Percentiles rank a stretch among this genome's conserved stretches.
These are phyloP conservation scores for Gobio gobio DNA, from an alignment of 2,113 vertebrate genomes.

Conservation along the genomic window DNA sequence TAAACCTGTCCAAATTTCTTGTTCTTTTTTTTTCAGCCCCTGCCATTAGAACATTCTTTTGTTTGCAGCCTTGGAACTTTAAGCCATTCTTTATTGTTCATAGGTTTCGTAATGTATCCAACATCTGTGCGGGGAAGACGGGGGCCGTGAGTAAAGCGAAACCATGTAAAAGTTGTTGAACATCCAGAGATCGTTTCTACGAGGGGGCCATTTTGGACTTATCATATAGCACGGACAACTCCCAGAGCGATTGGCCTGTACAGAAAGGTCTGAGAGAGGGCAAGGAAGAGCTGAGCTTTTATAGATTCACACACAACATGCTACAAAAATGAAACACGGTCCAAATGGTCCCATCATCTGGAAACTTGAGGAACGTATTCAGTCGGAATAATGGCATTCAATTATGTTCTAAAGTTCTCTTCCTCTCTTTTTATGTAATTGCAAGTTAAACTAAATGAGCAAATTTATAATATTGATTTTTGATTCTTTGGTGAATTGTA, in stretches of 20 bases:
- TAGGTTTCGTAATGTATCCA: conserved; percentile 63
- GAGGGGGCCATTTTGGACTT: conserved; percentile 13
- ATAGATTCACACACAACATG: conserved; percentile 34
- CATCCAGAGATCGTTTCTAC: conserved; percentile 28
- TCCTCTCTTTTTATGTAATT: not conserved
- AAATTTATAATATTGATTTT: not conserved
- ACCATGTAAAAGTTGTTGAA: conserved; percentile 52
- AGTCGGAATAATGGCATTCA: not conserved
- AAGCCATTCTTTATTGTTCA: conserved; percentile 59
- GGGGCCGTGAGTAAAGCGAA: conserved; percentile 12
- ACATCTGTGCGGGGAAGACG: conserved; percentile 62
- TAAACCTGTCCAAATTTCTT: conserved; percentile 65
- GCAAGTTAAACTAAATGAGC: not conserved
- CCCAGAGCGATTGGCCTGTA: conserved; percentile 28
- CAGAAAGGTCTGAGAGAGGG: conserved; percentile 39
- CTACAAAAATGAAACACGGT: not conserved
- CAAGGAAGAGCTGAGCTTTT: not conserved
- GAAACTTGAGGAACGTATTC: not conserved
- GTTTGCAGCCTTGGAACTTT: conserved; percentile 66
- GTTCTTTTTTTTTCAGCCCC: conserved; percentile 44
- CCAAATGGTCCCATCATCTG: not conserved
- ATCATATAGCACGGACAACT: conserved; percentile 29
- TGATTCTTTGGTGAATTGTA: not conserved
- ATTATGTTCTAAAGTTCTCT: not conserved
- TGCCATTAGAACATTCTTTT: conserved; percentile 73